phyloP scores from a whole-genome alignment of 2,888 invertebrate genomes.

The Helobdella robusta region DNA sequence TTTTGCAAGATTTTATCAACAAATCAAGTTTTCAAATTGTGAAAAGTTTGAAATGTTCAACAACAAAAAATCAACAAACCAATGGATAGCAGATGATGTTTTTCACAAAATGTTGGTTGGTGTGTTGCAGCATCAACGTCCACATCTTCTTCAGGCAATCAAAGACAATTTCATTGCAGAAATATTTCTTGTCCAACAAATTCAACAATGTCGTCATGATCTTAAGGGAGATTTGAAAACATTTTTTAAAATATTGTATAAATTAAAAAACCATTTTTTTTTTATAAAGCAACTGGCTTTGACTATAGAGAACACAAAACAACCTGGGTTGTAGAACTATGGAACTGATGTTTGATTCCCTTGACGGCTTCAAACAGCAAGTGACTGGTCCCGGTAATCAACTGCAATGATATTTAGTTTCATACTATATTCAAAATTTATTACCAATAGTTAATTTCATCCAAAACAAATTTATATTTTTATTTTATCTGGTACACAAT shows the following conservation, averaged over 20 bases:
- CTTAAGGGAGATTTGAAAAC: not conserved
- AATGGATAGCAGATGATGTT: not conserved
- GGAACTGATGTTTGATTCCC: slow-evolving; percentile 73
- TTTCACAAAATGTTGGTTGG: not conserved
- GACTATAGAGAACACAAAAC: slow-evolving; percentile 12
- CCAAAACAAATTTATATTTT: no score
- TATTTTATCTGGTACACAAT: no score
- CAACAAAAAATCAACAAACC: no score
- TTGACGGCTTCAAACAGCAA: slow-evolving; percentile 77
- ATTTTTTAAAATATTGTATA: not conserved
- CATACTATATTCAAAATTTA: no score
- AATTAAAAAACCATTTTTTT: not conserved
- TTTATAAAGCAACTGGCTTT: not conserved
- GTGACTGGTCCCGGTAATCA: slow-evolving; percentile 69
- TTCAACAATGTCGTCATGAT: slow-evolving; percentile 4
- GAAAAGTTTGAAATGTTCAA: no score
- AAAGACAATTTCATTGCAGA: not conserved
- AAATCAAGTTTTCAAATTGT: no score
- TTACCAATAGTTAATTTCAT: no score
- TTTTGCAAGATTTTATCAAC: no score
- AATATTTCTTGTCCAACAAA: not conserved
- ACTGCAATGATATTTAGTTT: slow-evolving; percentile 53
- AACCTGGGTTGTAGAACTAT: slow-evolving; percentile 64
- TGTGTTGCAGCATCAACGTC: slow-evolving; percentile 6
- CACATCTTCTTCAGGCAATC: slow-evolving; percentile 3